Conservation (phyloP, 2,888 invertebrate species). For the Pristionchus arcanus region DNA sequence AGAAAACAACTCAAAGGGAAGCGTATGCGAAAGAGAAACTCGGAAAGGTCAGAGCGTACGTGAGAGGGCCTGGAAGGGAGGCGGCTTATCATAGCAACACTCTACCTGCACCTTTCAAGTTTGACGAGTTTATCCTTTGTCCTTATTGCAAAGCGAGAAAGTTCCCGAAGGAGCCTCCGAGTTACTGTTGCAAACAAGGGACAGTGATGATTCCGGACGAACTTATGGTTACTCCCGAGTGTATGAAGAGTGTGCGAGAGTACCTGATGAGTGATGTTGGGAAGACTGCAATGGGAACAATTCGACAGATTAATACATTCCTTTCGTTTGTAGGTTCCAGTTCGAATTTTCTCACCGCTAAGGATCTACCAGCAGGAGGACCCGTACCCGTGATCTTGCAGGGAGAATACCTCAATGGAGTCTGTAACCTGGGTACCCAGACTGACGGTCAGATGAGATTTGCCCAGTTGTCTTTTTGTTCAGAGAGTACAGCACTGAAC, state of each 20-base stretch:
- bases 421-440: background rate
- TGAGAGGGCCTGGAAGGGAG: background rate
- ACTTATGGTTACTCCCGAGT: background rate
- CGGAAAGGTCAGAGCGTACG: background rate
- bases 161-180: background rate
- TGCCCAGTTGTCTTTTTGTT: background rate
- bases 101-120: background rate
- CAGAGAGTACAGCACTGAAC: background rate
- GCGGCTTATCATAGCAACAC: background rate
- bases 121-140: background rate
- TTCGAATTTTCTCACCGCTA: background rate
- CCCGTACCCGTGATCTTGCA: background rate
- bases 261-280: background rate
- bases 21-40: background rate
- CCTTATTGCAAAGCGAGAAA: background rate
- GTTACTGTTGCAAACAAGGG: background rate
- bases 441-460: background rate
- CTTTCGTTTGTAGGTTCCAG: background rate
- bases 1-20: background rate
- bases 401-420: background rate
- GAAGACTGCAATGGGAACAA: background rate
- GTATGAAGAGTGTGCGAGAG: background rate
- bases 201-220: background rate
- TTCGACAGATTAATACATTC: background rate
- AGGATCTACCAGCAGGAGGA: background rate